phyloP scores from a whole-genome alignment of 2,113 vertebrate species.

The Dromiciops gliroides region DNA sequence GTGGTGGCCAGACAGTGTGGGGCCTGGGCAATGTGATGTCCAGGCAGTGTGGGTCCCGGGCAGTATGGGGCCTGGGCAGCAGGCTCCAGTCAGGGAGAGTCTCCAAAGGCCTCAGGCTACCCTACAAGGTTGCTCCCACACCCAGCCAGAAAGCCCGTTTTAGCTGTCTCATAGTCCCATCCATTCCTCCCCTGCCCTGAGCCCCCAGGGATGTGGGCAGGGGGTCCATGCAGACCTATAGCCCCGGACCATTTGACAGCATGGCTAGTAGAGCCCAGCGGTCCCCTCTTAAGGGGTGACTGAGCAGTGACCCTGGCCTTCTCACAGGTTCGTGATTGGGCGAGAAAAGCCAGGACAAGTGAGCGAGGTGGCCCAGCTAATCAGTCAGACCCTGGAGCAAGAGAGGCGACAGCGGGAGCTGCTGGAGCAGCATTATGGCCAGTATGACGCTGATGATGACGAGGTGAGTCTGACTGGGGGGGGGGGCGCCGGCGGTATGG shows the following conservation, averaged over 20 bases:
- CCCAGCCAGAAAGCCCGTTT: no score
- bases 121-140: no score
- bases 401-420: slow-evolving; percentile 95
- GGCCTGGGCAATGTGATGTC: neutral
- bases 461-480: slow-evolving; percentile 86
- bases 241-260: no score
- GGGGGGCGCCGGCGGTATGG: neutral
- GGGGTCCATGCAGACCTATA: no score
- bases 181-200: no score
- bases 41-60: no score
- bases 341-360: slow-evolving; percentile 97
- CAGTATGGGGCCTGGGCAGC: neutral
- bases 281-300: neutral
- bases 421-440: slow-evolving; percentile 96
- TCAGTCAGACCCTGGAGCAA: slow-evolving; percentile 98
- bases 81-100: no score
- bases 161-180: no score
- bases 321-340: slow-evolving; percentile 94
- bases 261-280: neutral
- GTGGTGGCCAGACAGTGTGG: no score
- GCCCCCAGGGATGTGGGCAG: no score
- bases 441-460: slow-evolving; percentile 97
- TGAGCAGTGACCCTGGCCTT: slow-evolving; percentile 49
- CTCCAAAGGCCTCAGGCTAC: no score
- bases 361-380: slow-evolving; percentile 97